These are phyloP conservation scores for Laticauda colubrina DNA, from an alignment of 2,113 vertebrate species.

Conservation along the genomic window DNA sequence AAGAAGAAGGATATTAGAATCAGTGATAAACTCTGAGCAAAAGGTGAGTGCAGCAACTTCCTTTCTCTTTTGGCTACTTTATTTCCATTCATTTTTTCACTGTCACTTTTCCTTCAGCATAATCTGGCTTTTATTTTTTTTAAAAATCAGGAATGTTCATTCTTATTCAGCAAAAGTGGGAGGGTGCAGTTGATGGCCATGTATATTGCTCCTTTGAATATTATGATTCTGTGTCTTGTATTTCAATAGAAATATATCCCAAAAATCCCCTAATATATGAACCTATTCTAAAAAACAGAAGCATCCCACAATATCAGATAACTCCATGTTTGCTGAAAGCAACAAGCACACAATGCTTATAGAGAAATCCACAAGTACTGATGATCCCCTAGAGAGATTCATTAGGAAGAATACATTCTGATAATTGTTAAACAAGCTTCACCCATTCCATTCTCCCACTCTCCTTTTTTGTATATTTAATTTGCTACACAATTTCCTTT, in stretches of 20 bases:
- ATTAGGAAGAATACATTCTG: constrained; percentile 50
- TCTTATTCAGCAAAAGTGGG: background rate
- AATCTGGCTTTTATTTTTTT: background rate
- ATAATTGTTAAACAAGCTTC: constrained; percentile 58
- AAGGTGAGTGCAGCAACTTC: background rate
- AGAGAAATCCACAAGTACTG: background rate
- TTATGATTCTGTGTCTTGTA: background rate
- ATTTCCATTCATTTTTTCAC: background rate
- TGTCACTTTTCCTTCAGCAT: background rate
- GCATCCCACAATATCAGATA: background rate
- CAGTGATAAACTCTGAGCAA: background rate
- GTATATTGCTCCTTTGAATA: background rate
- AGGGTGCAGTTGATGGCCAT: background rate
- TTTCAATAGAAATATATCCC: background rate
- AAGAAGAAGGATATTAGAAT: background rate
- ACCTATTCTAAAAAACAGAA: accelerated
- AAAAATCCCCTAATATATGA: background rate
- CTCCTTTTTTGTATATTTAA: constrained; percentile 51
- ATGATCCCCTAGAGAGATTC: constrained; percentile 48
- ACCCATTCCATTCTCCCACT: constrained; percentile 29
- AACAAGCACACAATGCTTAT: background rate
- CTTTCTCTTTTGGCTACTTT: background rate
- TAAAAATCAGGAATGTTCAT: background rate
- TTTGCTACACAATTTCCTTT: constrained; percentile 56
- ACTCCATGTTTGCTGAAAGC: constrained; percentile 8